Conservation (phyloP, 2,797 vertebrate genomes). For the Sebastes umbrosus region DNA sequence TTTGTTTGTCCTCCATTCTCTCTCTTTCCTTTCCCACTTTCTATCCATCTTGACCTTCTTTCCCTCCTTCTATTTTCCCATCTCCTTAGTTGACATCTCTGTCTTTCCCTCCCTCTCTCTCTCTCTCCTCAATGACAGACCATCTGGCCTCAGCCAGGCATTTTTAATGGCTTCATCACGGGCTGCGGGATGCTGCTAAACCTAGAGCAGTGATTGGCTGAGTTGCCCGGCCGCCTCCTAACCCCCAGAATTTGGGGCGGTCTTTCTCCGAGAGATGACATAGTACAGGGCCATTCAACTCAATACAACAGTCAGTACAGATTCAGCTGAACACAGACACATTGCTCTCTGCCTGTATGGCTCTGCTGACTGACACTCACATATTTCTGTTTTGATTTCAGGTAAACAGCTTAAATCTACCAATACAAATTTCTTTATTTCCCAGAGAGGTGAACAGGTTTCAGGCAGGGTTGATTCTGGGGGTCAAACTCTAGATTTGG, state of each 20-base stretch:
- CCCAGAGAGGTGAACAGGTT: background rate
- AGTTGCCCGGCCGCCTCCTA: constrained; percentile 24
- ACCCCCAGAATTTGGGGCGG: background rate
- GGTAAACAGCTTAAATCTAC: background rate
- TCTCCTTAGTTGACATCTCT: background rate
- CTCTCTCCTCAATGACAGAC: constrained; percentile 64
- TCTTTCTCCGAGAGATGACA: background rate
- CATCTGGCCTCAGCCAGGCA: constrained; percentile 79
- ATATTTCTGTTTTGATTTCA: background rate
- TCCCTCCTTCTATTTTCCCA: background rate
- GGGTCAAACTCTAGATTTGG: background rate
- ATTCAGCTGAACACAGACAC: background rate
- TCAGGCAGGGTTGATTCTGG: background rate
- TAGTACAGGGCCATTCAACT: background rate
- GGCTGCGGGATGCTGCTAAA: constrained; percentile 59
- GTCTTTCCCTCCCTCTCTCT: background rate
- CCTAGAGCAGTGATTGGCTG: constrained; percentile 58
- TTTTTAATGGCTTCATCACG: constrained; percentile 80
- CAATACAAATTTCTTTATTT: background rate
- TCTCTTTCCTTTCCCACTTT: background rate
- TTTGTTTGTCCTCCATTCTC: background rate
- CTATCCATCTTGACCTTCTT: constrained; percentile 3
- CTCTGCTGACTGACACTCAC: background rate
- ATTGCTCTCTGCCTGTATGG: background rate
- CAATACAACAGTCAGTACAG: background rate